Conservation (phyloP, 1,140 invertebrate species). For the Drosophila pallidifrons region DNA sequence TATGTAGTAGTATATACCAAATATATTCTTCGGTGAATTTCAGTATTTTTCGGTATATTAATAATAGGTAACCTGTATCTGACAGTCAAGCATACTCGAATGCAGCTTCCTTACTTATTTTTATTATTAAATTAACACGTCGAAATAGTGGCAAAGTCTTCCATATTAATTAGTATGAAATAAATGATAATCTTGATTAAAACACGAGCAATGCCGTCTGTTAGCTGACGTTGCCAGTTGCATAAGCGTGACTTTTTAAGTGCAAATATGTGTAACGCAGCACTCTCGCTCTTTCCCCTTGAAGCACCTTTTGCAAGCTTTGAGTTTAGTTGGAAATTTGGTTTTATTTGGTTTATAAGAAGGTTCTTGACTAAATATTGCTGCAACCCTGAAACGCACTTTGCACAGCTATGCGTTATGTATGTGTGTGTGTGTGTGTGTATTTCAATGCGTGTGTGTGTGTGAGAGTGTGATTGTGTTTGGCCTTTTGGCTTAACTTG, state of each 20-base stretch:
- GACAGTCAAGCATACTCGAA: too few species aligned
- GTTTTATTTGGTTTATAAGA: conserved; percentile 15
- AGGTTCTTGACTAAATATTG: conserved; percentile 16
- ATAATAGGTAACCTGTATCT: too few species aligned
- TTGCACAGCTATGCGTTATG: conserved; percentile 5
- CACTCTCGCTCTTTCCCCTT: not conserved
- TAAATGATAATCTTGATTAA: too few species aligned
- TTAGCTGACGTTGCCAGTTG: not conserved
- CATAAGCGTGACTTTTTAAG: not conserved
- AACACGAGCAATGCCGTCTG: too few species aligned
- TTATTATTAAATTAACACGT: too few species aligned
- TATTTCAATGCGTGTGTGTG: conserved; percentile 15
- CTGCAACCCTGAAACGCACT: conserved; percentile 51
- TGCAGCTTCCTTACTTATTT: too few species aligned
- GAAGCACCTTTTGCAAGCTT: not conserved
- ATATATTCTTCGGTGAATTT: too few species aligned
- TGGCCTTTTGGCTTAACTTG: conserved; percentile 80
- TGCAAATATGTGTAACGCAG: not conserved
- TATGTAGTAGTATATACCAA: too few species aligned
- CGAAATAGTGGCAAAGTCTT: too few species aligned
- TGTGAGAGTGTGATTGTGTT: conserved; percentile 44
- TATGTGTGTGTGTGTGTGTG: too few species aligned
- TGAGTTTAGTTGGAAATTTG: conserved; percentile 17
- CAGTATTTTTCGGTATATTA: too few species aligned
- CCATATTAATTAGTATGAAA: too few species aligned